Conservation (phyloP, 2,888 invertebrate genomes). For the Euzetes globulus region DNA sequence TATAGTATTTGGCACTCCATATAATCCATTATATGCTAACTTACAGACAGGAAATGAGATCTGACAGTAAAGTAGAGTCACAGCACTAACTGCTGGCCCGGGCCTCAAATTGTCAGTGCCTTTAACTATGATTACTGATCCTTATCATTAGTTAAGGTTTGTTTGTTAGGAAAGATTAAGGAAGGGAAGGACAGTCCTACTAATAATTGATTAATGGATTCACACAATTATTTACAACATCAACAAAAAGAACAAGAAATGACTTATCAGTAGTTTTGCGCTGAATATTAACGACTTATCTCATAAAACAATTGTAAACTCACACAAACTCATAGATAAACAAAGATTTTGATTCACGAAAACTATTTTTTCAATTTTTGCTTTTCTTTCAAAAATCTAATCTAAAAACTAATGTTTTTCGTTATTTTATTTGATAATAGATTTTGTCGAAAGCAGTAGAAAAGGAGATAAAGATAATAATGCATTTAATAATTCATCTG, state of each 20-base stretch:
- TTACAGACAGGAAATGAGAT: constrained; percentile 19
- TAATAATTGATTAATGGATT: constrained; percentile 1
- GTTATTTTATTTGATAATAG: constrained; percentile 1
- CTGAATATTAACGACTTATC: no score
- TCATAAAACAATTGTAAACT: no score
- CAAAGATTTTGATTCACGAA: not conserved
- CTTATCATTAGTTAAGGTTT: constrained; percentile 12
- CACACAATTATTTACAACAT: not conserved
- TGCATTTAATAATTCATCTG: constrained; percentile 11
- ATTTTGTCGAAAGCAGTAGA: not conserved
- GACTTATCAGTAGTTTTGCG: no score
- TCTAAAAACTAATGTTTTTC: constrained; percentile 3
- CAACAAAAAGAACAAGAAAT: no score
- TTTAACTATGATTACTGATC: constrained; percentile 4
- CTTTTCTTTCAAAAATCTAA: not conserved
- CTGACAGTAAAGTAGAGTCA: constrained; percentile 9
- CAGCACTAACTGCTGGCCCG: not conserved
- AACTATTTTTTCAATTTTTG: not conserved
- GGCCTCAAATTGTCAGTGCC: not conserved
- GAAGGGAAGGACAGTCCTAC: no score
- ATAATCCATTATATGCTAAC: constrained; percentile 21
- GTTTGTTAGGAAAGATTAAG: not conserved
- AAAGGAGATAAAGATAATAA: constrained; percentile 15
- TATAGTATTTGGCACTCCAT: not conserved
- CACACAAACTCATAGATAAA: no score